phyloP scores from a whole-genome alignment of 2,888 invertebrate genomes.

The Theretra japonica region DNA sequence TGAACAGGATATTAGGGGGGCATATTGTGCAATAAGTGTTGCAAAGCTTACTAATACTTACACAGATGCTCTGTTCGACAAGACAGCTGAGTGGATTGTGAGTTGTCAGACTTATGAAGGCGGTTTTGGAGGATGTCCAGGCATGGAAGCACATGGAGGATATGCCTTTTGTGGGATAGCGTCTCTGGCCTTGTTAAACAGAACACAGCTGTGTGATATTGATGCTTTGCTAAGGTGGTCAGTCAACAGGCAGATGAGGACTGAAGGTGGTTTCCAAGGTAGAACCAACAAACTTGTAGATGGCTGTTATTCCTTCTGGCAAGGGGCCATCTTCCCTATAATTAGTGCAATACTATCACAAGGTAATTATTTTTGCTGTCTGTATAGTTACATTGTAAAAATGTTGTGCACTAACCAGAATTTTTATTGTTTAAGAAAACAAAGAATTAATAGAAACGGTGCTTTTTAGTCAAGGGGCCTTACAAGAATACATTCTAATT shows the following conservation, averaged over 20 bases:
- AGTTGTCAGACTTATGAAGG: slow-evolving; percentile 99
- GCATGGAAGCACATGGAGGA: slow-evolving; percentile 99
- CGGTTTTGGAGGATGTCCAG: slow-evolving; percentile 95
- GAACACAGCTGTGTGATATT: slow-evolving; percentile 89
- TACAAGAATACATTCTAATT: slow-evolving; percentile 97
- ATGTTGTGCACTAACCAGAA: background rate
- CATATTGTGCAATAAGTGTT: slow-evolving; percentile 97
- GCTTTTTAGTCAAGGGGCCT: slow-evolving; percentile 92
- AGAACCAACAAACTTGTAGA: slow-evolving; percentile 99
- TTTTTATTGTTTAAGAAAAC: slow-evolving; percentile 63
- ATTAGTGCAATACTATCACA: slow-evolving; percentile 89
- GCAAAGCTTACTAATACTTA: slow-evolving; percentile 94
- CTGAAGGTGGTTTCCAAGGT: slow-evolving; percentile 99
- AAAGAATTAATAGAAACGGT: slow-evolving; percentile 83
- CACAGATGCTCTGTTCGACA: slow-evolving; percentile 90
- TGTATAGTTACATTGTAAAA: background rate
- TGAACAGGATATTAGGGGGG: slow-evolving; percentile 96
- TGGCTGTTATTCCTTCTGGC: slow-evolving; percentile 99
- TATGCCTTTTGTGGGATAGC: slow-evolving; percentile 99
- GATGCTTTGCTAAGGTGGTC: slow-evolving; percentile 94
- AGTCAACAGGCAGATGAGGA: slow-evolving; percentile 94
- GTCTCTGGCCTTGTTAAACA: slow-evolving; percentile 92
- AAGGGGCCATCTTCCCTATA: slow-evolving; percentile 96
- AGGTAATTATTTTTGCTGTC: slow-evolving; percentile 55
- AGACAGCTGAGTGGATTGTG: slow-evolving; percentile 96